Evolutionary conservation across 2,888 invertebrate genomes (phyloP), one percentile per base, ranked within the genome.

Genomic region (Serrognathus titanus): DNA sequence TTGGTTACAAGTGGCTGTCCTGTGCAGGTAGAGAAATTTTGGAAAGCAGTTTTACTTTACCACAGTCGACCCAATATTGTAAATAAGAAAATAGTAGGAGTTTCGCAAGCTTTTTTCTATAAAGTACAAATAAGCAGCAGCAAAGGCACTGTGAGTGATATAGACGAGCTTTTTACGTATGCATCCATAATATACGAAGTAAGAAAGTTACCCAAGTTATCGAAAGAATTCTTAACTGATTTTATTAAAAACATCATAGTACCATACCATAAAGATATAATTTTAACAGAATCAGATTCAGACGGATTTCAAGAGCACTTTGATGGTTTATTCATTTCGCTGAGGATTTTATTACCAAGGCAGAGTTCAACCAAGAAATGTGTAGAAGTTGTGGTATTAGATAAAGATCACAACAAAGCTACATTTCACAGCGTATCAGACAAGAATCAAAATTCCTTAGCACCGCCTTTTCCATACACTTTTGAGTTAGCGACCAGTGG

Each of bases 11-110:
- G 75, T 69, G 67, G 71, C 52, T 71, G 67, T 40, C 60, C 64
- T 53, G 62, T 75, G 20, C 61, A 69, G 8, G n/a, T 59, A 40
- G 69, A 73, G 6, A 73, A 82, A 58, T 91, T 88, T 76, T 89
- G 88, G 86, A 78, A 81, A 58, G 80, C 85, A 1, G 74, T 88
- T 51, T 71, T 78, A 50, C 81, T 91, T 62, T 83, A 88, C 70
- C 72, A 87, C 56, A 79, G 77, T 53, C 87, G 87, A 72, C 87
- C 89, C 50, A 88, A 90, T 71, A 81, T 88, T 55, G 77, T 89
- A 5, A 90, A 91, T 75, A 85, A 86, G 66, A 85, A 87, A 71
- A 77, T 91, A 69, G 83, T 85, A 73, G 86, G 85, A 50, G 81
- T 66, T 11, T 64, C 72, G 13, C 66, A 68, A 58, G 56, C 67